Percentiles rank a stretch among this genome's conserved stretches.
Conservation (phyloP, 2,113 vertebrate species). For the Halcyon senegalensis region DNA sequence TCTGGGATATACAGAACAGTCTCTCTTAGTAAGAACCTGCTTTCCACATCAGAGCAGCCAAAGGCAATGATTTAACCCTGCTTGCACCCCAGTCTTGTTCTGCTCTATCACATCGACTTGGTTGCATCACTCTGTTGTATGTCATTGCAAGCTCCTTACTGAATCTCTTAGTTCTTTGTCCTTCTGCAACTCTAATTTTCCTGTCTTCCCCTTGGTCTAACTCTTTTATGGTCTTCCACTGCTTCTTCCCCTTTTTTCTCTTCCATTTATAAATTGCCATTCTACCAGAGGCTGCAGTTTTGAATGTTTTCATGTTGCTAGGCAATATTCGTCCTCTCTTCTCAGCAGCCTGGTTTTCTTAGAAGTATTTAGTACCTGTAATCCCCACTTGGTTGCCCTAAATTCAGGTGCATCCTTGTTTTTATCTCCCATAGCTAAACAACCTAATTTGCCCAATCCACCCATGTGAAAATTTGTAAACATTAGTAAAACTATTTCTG, state of each 20-base stretch:
- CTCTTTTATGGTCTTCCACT: neutral
- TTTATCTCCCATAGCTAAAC: neutral
- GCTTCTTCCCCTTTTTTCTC: neutral
- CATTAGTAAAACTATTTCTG: neutral
- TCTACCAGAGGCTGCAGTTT: neutral
- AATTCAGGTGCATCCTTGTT: neutral
- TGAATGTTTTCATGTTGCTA: neutral
- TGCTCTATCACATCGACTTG: neutral
- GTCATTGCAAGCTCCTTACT: neutral
- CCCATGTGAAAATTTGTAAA: neutral
- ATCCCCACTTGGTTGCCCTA: neutral
- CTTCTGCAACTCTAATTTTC: neutral
- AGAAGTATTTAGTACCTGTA: neutral
- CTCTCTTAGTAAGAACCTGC: neutral
- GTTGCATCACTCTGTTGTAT: neutral
- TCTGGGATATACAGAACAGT: neutral
- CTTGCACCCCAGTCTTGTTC: neutral
- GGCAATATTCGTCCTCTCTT: neutral
- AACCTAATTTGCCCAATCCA: neutral
- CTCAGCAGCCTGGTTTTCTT: neutral
- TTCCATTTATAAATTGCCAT: neutral
- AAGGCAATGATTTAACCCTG: neutral
- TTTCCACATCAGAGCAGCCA: neutral
- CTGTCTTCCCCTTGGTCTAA: rapidly evolving
- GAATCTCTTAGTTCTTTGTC: neutral